These are phyloP conservation scores for Sicus ferrugineus DNA, from an alignment of 2,888 invertebrate species.

Conservation along the genomic window DNA sequence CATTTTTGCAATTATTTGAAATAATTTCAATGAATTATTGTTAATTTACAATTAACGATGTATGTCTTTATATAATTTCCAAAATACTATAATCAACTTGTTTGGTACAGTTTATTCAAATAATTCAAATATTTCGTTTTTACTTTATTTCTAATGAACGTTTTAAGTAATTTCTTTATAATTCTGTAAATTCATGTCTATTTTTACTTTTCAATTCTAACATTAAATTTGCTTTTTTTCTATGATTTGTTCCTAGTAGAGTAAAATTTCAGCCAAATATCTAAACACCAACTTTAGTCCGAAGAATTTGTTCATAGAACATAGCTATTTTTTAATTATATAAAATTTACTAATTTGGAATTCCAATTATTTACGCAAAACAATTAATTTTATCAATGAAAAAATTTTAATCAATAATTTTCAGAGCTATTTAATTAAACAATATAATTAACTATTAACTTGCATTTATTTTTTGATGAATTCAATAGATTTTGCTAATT, in stretches of 20 bases:
- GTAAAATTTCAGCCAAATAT: conserved; percentile 21
- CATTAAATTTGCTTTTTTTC: neutral
- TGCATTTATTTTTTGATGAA: no score
- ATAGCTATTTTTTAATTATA: conserved; percentile 11
- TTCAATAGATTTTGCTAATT: no score
- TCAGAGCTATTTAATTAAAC: neutral
- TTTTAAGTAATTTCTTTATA: neutral
- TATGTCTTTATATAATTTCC: neutral
- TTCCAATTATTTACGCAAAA: no score
- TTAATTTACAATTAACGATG: neutral
- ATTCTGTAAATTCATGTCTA: neutral
- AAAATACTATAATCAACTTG: neutral
- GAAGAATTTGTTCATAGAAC: conserved; percentile 14
- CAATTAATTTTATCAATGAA: no score
- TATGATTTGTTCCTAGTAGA: conserved; percentile 8
- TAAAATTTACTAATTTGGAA: conserved; percentile 25
- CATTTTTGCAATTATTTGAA: no score
- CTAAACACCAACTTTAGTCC: conserved; percentile 1
- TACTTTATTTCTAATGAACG: neutral
- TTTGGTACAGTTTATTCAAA: conserved; percentile 32
- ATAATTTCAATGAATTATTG: neutral
- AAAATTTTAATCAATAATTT: neutral
- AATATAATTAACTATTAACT: no score
- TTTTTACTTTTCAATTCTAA: neutral
- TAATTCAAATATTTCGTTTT: neutral